Evolutionary conservation across 2,888 invertebrate species (phyloP).

Genomic region (Mamestra brassicae): DNA sequence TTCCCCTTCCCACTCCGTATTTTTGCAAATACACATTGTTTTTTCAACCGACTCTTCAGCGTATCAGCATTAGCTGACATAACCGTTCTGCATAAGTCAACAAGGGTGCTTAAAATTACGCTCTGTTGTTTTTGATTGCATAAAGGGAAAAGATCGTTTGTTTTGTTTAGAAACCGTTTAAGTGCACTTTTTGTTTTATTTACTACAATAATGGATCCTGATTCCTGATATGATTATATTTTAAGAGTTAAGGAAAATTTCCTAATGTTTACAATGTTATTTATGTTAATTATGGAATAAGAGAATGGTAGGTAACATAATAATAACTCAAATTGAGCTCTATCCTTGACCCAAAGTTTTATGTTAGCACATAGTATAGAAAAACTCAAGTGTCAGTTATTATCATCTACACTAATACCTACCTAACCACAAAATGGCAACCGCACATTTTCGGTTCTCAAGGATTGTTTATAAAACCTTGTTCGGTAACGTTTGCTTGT

Average conservation of each 20-base stretch:
- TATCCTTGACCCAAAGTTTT: slow-evolving; percentile 35
- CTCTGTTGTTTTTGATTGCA: slow-evolving; percentile 29
- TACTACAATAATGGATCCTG: too few species aligned
- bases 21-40: slow-evolving; percentile 56
- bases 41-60: slow-evolving; percentile 47
- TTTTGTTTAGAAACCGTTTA: slow-evolving; percentile 28
- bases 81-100: slow-evolving; percentile 62
- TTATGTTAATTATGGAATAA: too few species aligned
- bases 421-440: slow-evolving; percentile 19
- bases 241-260: too few species aligned
- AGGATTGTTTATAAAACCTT: slow-evolving; percentile 31
- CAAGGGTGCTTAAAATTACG: slow-evolving; percentile 53
- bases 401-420: neutral
- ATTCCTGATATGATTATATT: too few species aligned
- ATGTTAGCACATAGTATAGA: slow-evolving; percentile 13
- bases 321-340: slow-evolving; percentile 2
- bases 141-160: slow-evolving; percentile 13
- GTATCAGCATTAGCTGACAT: slow-evolving; percentile 58
- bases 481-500: slow-evolving; percentile 15
- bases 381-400: slow-evolving; percentile 15
- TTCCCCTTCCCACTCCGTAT: slow-evolving; percentile 19
- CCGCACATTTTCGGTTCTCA: slow-evolving; percentile 38
- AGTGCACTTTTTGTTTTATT: neutral
- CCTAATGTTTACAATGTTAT: too few species aligned
- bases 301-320: neutral